These are phyloP conservation scores for Leiothrix lutea DNA, from an alignment of 2,113 vertebrate species.

Conservation along the genomic window DNA sequence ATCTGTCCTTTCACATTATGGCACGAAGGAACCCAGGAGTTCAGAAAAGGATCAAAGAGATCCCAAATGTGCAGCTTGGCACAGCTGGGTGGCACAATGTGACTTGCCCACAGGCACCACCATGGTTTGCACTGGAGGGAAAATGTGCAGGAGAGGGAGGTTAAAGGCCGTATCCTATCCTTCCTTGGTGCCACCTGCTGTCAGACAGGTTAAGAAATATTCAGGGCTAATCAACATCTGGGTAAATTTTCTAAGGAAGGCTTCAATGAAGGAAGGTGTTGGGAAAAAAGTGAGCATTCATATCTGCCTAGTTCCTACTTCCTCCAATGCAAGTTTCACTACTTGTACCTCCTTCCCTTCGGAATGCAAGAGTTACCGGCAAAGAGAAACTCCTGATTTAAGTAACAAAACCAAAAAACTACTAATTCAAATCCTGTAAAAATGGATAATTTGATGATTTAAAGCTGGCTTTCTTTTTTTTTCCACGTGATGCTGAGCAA, in stretches of 20 bases:
- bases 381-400: not conserved
- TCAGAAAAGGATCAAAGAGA: not conserved
- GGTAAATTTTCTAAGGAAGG: not conserved
- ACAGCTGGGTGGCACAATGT: rapidly evolving
- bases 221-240: not conserved
- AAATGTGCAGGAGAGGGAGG: not conserved
- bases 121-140: not conserved
- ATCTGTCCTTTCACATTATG: not conserved
- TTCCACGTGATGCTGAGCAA: not conserved
- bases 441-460: not conserved
- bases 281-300: not conserved
- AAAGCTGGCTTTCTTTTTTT: not conserved
- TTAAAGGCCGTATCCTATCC: not conserved
- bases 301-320: not conserved
- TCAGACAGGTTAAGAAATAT: not conserved
- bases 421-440: not conserved
- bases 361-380: not conserved
- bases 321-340: not conserved
- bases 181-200: not conserved
- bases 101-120: not conserved
- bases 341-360: not conserved
- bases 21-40: not conserved
- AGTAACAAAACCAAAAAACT: not conserved
- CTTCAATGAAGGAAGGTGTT: not conserved
- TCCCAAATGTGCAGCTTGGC: not conserved